Percentiles rank a stretch among this genome's conserved stretches.
Conservation (phyloP, 2,888 invertebrate genomes). For the Scaptomyza caliginosa region DNA sequence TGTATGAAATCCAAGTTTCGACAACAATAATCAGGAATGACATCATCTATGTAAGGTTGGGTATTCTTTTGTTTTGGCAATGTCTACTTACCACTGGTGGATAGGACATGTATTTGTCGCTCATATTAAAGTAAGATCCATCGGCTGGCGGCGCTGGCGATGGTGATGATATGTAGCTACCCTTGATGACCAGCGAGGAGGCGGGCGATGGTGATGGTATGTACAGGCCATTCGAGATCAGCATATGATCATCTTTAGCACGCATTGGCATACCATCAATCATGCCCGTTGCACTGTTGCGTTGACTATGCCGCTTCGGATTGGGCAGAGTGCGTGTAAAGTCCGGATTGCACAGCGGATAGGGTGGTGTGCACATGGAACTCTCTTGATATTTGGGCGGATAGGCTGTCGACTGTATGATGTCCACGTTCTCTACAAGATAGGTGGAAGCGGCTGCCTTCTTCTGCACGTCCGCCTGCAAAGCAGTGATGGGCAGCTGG, state of each 20-base stretch:
- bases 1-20: background rate
- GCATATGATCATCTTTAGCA: conserved; percentile 82
- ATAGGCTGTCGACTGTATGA: conserved; percentile 82
- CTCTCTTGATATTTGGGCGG: conserved; percentile 83
- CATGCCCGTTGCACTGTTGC: conserved; percentile 74
- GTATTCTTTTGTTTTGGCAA: no score
- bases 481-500: conserved; percentile 81
- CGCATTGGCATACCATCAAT: conserved; percentile 74
- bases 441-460: conserved; percentile 82
- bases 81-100: conserved; percentile 82
- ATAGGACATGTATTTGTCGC: conserved; percentile 83
- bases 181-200: conserved; percentile 82
- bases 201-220: conserved; percentile 83
- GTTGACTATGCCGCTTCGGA: conserved; percentile 81
- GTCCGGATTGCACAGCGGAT: conserved; percentile 81
- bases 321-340: conserved; percentile 83
- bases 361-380: conserved; percentile 82
- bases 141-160: conserved; percentile 83
- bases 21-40: background rate
- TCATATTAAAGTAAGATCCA: conserved; percentile 83
- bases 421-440: conserved; percentile 82
- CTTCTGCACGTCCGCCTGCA: conserved; percentile 82
- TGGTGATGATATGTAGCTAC: conserved; percentile 83
- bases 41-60: background rate
- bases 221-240: conserved; percentile 81